A percentile compares a stretch with the other conserved stretches of the same genome.
These are phyloP conservation scores for Danaus melanippus DNA, from an alignment of 1,140 invertebrate genomes.

Conservation along the genomic window DNA sequence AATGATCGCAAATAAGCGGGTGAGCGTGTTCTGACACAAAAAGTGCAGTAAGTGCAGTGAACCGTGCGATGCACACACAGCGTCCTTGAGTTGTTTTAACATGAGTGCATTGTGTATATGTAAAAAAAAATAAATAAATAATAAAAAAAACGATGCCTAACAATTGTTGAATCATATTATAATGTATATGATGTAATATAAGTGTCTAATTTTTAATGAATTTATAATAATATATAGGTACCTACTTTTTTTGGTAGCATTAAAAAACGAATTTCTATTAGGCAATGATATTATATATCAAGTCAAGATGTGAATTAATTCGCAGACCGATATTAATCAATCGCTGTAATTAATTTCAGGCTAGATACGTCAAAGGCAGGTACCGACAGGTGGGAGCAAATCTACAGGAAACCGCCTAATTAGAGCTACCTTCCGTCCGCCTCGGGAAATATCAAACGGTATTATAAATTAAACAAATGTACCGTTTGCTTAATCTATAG, in stretches of 20 bases:
- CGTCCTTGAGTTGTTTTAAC: conserved; percentile 15
- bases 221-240: too few relatives aligned
- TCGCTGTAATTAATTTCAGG: conserved; percentile 58
- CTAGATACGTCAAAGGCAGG: conserved; percentile 53
- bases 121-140: too few relatives aligned
- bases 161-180: too few relatives aligned
- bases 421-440: conserved; percentile 45
- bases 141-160: too few relatives aligned
- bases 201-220: too few relatives aligned
- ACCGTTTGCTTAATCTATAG: conserved; percentile 30
- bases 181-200: too few relatives aligned
- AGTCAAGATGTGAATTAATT: conserved; percentile 33
- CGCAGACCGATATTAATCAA: conserved; percentile 51
- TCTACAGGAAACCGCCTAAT: conserved; percentile 65
- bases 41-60: conserved; percentile 46
- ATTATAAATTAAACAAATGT: conserved; percentile 45
- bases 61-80: conserved; percentile 35
- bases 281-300: too few relatives aligned
- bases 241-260: too few relatives aligned
- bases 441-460: conserved; percentile 35
- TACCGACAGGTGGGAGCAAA: conserved; percentile 60
- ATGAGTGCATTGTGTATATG: conserved; percentile 14
- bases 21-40: conserved; percentile 47
- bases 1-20: conserved; percentile 69
- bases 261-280: too few relatives aligned